phyloP scores from a whole-genome alignment of 2,113 vertebrate genomes.

The Apistogramma diplotaenia region DNA sequence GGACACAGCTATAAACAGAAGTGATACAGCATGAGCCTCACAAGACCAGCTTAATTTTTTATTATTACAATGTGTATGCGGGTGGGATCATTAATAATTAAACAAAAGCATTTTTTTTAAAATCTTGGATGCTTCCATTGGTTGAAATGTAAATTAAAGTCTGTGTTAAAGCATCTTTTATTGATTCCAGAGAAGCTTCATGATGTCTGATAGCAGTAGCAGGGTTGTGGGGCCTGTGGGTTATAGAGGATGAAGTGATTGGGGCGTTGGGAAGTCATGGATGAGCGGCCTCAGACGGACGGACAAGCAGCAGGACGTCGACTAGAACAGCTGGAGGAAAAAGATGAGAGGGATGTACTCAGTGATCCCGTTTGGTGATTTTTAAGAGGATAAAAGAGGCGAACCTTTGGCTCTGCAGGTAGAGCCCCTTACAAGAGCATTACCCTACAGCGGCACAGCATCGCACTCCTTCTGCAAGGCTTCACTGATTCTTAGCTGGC shows the following conservation, averaged over 20 bases:
- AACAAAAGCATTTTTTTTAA: slow-evolving; percentile 13
- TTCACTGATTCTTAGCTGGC: slow-evolving; percentile 58
- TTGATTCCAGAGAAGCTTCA: slow-evolving; percentile 38
- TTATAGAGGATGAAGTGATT: neutral
- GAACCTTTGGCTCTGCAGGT: slow-evolving; percentile 49
- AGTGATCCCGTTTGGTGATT: slow-evolving; percentile 41
- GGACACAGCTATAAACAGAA: neutral
- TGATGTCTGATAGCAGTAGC: slow-evolving; percentile 8
- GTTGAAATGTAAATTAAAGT: slow-evolving; percentile 30
- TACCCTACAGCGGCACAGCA: slow-evolving; percentile 32
- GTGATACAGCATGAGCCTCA: neutral
- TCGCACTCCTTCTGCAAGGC: slow-evolving; percentile 47
- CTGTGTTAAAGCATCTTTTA: slow-evolving; percentile 32
- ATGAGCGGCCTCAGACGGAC: slow-evolving; percentile 6
- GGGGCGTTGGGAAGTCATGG: neutral
- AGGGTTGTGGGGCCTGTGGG: neutral
- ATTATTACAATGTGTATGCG: slow-evolving; percentile 10
- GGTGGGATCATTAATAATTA: slow-evolving; percentile 34
- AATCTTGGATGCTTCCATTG: slow-evolving; percentile 25
- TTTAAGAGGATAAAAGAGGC: slow-evolving; percentile 47
- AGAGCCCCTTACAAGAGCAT: slow-evolving; percentile 41
- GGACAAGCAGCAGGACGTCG: neutral
- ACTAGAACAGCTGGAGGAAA: slow-evolving; percentile 40
- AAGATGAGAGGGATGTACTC: slow-evolving; percentile 20
- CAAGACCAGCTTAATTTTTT: slow-evolving; percentile 3